phyloP scores from a whole-genome alignment of 2,113 vertebrate genomes.

The Colinus virginianus region DNA sequence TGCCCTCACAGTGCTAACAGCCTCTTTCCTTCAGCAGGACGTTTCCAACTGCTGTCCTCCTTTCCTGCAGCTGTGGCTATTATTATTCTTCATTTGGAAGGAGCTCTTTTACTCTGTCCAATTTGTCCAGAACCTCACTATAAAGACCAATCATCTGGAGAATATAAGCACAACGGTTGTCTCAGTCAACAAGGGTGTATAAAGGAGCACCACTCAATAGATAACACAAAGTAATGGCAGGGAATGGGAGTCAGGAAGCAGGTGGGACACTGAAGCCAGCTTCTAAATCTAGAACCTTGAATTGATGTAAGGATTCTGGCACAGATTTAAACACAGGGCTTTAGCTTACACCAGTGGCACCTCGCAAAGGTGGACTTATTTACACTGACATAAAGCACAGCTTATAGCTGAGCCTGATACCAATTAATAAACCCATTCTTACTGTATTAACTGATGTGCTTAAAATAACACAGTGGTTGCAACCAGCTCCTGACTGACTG shows the following conservation, averaged over 20 bases:
- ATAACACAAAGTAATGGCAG: neutral
- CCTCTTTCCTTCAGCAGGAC: neutral
- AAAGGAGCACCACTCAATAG: neutral
- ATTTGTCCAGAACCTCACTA: conserved; percentile 82
- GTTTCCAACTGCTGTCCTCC: neutral
- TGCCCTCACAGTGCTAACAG: accelerated
- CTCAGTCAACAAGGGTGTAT: neutral
- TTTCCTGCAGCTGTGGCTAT: neutral
- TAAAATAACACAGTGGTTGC: neutral
- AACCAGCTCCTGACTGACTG: neutral
- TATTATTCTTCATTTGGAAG: conserved; percentile 69
- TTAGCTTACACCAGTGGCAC: neutral
- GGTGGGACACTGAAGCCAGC: neutral
- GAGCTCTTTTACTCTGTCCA: conserved; percentile 80
- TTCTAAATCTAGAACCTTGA: neutral
- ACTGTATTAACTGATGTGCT: neutral
- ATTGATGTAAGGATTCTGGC: neutral
- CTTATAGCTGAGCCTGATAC: neutral
- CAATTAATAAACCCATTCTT: neutral
- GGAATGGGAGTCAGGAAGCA: neutral
- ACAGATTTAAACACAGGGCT: neutral
- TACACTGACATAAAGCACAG: neutral
- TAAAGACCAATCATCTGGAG: conserved; percentile 87
- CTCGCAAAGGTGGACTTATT: neutral
- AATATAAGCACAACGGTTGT: conserved; percentile 7